phyloP scores from a whole-genome alignment of 2,888 invertebrate genomes.

The Parascotia fuliginaria region DNA sequence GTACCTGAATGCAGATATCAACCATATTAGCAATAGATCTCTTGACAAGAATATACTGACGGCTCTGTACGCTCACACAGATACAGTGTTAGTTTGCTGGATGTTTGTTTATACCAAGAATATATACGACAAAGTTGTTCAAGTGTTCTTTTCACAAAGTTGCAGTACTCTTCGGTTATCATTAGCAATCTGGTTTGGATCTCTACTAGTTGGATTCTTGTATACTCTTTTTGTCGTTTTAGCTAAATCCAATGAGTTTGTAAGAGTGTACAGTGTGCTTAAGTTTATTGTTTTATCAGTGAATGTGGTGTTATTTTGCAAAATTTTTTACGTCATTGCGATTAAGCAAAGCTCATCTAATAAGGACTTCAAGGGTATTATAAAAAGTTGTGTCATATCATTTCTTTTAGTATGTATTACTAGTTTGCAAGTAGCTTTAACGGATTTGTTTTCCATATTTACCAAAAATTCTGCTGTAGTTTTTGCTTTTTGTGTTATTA shows the following conservation, averaged over 20 bases:
- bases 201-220: conserved; percentile 5
- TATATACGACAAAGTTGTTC: conserved; percentile 20
- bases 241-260: background rate
- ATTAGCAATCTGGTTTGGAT: conserved; percentile 5
- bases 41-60: background rate
- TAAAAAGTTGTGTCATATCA: conserved; percentile 17
- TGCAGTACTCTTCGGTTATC: conserved; percentile 7
- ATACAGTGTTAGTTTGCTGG: conserved; percentile 15
- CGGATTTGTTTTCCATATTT: conserved; percentile 11
- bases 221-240: conserved; percentile 3
- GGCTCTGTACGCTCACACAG: conserved; percentile 16
- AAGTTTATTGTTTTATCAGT: conserved; percentile 50
- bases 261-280: conserved; percentile 32
- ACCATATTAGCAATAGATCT: background rate
- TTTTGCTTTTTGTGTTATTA: conserved; percentile 15
- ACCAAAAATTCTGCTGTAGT: background rate
- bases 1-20: conserved; percentile 7
- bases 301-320: conserved; percentile 51
- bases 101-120: conserved; percentile 24
- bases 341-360: conserved; percentile 22
- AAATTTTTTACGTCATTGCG: conserved; percentile 50
- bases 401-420: conserved; percentile 19
- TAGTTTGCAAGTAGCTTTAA: conserved; percentile 19
- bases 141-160: conserved; percentile 8
- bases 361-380: conserved; percentile 8